Base-by-base conservation (phyloP, 2,113 vertebrate genomes). In the Labeo catla region DNA sequence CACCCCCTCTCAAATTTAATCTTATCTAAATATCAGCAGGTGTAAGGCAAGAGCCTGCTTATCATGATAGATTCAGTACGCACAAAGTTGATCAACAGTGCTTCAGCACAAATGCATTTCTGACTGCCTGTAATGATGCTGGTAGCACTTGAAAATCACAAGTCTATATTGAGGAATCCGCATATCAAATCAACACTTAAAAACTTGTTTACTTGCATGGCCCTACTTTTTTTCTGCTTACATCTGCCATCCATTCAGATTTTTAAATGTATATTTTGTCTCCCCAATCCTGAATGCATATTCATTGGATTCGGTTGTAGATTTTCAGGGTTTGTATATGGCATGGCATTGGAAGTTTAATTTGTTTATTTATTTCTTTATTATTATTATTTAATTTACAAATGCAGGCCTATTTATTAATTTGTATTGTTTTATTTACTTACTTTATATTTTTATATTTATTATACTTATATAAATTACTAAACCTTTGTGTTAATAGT, bases 21-120 rank as follows among this genome's bases (percentile, higher is more conserved):
- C 92, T 95, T 94, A 95, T 95, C 93, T 93, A 88, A 91, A 92
- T 92, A 95, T 95, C 93, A 89, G 92, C 93, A 92, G 91, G 91
- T 93, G 93, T 91, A 93, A 93, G 91, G 80, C 88, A 89, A 93
- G 92, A 91, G 89, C 87, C 88, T 84, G 86, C 88, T 93, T 91
- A 93, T 92, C 92, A 92, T 88, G 70, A 34, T 89, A 88, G 88
- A 91, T 72, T 90, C 85, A 16, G 88, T 91, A 91, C 93, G 90
- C 93, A 91, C 91, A 89, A 90, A 87, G 81, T 87, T 94, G 92
- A 84, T 84, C 82, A 83, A 83, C 81, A 93, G 92, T 93, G 93
- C 92, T 90, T 91, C 92, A 86, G 87, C 79, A 89, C 87, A 89
- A 92, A 92, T 90, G 90, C 36, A 57, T 45, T 43, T 66, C 68